Evolutionary conservation across 1,140 invertebrate species (phyloP).

Genomic region (Sarcophaga peregrina): DNA sequence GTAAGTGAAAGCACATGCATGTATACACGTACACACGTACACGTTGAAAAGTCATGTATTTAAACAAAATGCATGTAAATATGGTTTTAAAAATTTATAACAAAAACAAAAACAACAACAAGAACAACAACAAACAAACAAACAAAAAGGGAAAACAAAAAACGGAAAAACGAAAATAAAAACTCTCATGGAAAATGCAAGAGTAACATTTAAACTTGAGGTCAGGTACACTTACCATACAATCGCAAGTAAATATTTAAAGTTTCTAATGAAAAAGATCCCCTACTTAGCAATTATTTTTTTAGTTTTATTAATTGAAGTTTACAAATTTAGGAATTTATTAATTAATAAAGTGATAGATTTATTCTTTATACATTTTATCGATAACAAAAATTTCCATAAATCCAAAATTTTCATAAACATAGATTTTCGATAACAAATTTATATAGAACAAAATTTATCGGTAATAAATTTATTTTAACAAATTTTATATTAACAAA

Average conservation of each 20-base stretch:
- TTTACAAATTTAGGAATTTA: too few species aligned
- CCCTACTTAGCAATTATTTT: too few species aligned
- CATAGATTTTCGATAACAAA: too few species aligned
- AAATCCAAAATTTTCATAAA: too few species aligned
- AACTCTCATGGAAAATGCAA: neutral
- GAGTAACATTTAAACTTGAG: neutral
- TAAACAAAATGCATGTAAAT: constrained; percentile 3
- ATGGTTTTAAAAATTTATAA: constrained; percentile 12
- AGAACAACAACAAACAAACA: neutral
- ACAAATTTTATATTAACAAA: too few species aligned
- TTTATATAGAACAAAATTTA: too few species aligned
- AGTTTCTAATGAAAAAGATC: neutral
- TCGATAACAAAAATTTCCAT: too few species aligned
- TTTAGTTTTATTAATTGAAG: too few species aligned
- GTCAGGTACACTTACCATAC: neutral
- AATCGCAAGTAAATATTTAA: neutral
- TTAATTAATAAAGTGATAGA: too few species aligned
- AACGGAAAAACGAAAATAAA: neutral
- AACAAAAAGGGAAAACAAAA: neutral
- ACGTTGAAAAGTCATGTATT: neutral
- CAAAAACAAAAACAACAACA: neutral
- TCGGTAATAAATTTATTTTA: too few species aligned
- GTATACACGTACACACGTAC: neutral
- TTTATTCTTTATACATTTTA: too few species aligned
- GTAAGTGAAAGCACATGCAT: neutral